These are phyloP conservation scores for Trachymyrmex cornetzi DNA, from an alignment of 1,140 invertebrate species.

Conservation along the genomic window DNA sequence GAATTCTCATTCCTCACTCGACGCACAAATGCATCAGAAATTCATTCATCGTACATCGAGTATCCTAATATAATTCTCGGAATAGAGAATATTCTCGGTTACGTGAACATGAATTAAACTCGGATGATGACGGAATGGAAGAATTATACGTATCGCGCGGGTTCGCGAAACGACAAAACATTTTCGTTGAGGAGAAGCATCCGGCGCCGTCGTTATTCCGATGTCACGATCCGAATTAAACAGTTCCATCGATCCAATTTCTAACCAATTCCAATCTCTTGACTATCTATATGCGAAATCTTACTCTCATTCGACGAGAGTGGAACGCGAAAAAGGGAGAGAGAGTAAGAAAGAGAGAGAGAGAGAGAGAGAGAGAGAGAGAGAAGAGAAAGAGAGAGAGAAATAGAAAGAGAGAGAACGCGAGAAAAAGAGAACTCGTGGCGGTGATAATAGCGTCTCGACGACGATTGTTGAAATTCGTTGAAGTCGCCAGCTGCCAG, in stretches of 20 bases:
- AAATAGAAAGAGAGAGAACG: no score
- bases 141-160: background rate
- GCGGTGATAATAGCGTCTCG: constrained; percentile 49
- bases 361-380: background rate
- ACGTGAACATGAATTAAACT: constrained; percentile 15
- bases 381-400: background rate
- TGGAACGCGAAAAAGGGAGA: background rate
- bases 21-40: constrained; percentile 8
- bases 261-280: constrained; percentile 25
- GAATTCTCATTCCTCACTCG: background rate
- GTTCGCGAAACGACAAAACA: background rate
- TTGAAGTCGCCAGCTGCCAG: constrained; percentile 61
- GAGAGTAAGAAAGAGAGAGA: background rate
- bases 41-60: constrained; percentile 24
- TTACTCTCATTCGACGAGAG: constrained; percentile 26
- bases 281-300: constrained; percentile 9
- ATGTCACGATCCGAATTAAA: constrained; percentile 5
- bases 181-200: constrained; percentile 35
- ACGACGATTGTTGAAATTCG: constrained; percentile 67
- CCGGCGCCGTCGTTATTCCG: constrained; percentile 40
- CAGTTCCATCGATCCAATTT: constrained; percentile 24
- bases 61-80: no score
- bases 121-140: constrained; percentile 15
- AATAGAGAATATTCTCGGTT: constrained; percentile 19
- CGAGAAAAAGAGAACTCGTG: constrained; percentile 32